Percentiles rank a stretch among this genome's conserved stretches.
phyloP scores from a whole-genome alignment of 2,888 invertebrate genomes.

The Bellardia pandia region DNA sequence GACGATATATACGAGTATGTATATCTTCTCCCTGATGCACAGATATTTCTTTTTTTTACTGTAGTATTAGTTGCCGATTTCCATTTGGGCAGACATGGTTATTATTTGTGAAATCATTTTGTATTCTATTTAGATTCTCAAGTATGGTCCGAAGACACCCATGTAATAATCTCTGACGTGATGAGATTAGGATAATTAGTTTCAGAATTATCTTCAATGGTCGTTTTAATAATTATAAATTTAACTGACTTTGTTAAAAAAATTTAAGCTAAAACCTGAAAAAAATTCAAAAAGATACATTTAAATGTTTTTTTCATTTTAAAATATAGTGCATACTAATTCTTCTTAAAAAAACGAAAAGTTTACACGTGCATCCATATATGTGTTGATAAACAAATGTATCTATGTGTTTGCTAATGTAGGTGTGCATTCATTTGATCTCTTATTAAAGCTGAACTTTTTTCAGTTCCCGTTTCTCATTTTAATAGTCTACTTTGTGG shows the following conservation, averaged over 20 bases:
- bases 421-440: neutral
- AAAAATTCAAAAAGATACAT: neutral
- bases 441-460: neutral
- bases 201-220: too few species aligned
- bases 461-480: neutral
- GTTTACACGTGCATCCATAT: neutral
- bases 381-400: constrained; percentile 2
- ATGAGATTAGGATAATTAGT: too few species aligned
- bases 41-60: too few species aligned
- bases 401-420: neutral
- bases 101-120: too few species aligned
- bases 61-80: too few species aligned
- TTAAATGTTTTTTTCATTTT: neutral
- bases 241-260: neutral
- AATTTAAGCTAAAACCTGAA: neutral
- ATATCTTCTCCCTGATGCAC: too few species aligned
- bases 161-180: too few species aligned
- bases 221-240: neutral
- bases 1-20: too few species aligned
- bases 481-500: constrained; percentile 11
- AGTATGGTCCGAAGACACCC: too few species aligned
- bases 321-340: neutral
- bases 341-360: neutral
- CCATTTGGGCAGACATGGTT: too few species aligned
- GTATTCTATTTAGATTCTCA: too few species aligned